phyloP scores from a whole-genome alignment of 2,888 invertebrate species.

The Ophraella communa region DNA sequence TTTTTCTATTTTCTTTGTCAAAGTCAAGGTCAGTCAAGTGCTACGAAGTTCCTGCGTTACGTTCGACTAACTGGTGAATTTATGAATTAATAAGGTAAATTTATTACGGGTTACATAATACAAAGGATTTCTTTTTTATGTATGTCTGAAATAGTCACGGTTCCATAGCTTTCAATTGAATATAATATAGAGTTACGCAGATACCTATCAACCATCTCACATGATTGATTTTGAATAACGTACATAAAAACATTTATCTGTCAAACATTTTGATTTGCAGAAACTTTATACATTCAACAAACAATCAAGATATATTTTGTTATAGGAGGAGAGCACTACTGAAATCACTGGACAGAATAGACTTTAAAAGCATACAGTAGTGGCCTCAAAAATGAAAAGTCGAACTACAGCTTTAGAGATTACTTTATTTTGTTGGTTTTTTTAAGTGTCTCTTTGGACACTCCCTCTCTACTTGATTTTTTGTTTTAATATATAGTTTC shows the following conservation, averaged over 20 bases:
- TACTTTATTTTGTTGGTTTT: too few relatives aligned
- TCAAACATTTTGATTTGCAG: too few relatives aligned
- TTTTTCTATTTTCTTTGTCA: conserved; percentile 37
- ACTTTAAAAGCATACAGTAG: too few relatives aligned
- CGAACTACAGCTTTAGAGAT: too few relatives aligned
- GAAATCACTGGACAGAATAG: too few relatives aligned
- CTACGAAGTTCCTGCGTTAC: conserved; percentile 20
- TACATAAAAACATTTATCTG: not conserved
- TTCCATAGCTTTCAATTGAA: not conserved
- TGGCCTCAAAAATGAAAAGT: too few relatives aligned
- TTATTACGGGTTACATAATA: not conserved
- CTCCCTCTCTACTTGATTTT: too few relatives aligned
- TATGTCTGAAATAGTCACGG: not conserved
- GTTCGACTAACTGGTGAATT: not conserved
- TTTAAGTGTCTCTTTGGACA: too few relatives aligned
- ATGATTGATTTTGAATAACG: not conserved
- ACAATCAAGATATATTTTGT: too few relatives aligned
- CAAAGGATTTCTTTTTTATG: not conserved
- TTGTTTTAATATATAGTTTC: too few relatives aligned
- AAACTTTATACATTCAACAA: too few relatives aligned
- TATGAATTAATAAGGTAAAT: not conserved
- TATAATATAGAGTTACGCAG: not conserved
- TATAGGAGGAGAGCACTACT: too few relatives aligned
- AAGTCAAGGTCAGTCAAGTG: conserved; percentile 34
- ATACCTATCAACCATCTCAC: not conserved